These are phyloP conservation scores for Trematomus loennbergii DNA, from an alignment of 2,113 vertebrate genomes.

Conservation along the genomic window DNA sequence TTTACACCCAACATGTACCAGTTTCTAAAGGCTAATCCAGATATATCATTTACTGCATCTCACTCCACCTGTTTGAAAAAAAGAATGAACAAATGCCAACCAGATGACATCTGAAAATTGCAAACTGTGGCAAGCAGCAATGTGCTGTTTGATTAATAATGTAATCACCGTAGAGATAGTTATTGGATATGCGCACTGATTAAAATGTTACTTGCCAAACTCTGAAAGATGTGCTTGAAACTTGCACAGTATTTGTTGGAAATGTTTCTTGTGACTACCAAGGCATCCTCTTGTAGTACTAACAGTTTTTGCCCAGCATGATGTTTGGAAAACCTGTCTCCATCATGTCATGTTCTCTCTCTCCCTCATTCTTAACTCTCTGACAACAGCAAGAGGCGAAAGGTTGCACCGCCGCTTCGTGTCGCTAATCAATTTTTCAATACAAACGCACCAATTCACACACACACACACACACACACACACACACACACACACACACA, in stretches of 20 bases:
- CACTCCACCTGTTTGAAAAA: background rate
- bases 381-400: slow-evolving; percentile 7
- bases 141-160: background rate
- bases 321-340: slow-evolving; percentile 5
- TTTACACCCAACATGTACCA: slow-evolving; percentile 19
- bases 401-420: slow-evolving; percentile 17
- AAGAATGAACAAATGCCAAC: no score
- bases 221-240: background rate
- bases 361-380: background rate
- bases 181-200: background rate
- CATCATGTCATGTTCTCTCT: slow-evolving; percentile 15
- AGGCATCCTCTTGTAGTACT: background rate
- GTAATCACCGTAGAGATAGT: background rate
- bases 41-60: background rate
- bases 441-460: slow-evolving; percentile 40
- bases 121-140: background rate
- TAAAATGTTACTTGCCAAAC: background rate
- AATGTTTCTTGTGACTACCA: no score
- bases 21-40: slow-evolving; percentile 9
- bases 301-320: background rate
- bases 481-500: slow-evolving; percentile 24
- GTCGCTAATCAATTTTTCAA: slow-evolving; percentile 42
- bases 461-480: slow-evolving; percentile 28
- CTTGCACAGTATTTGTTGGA: no score
- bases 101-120: no score